Evolutionary conservation across 2,888 invertebrate genomes (phyloP).

Genomic region (Drosophila pseudotalamancana): DNA sequence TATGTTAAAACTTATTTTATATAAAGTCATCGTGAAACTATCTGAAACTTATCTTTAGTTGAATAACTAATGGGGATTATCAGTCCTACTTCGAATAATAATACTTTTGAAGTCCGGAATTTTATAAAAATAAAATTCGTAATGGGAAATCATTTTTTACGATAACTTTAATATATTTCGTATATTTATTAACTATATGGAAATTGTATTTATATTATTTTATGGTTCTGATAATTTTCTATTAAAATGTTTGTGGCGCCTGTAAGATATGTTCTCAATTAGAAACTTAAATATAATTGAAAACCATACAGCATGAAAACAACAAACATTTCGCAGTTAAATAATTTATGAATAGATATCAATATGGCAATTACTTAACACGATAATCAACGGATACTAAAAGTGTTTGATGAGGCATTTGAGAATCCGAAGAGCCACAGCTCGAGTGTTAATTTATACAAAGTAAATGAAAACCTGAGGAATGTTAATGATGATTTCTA

Average conservation of each 20-base stretch:
- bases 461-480: slow-evolving; percentile 6
- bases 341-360: slow-evolving; percentile 6
- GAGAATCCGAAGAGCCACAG: background rate
- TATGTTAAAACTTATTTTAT: slow-evolving; percentile 20
- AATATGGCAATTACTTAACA: slow-evolving; percentile 4
- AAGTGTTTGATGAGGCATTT: slow-evolving; percentile 14
- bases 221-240: too few species aligned
- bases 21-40: slow-evolving; percentile 2
- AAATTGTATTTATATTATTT: too few species aligned
- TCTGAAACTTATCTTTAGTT: background rate
- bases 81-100: background rate
- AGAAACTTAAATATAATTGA: background rate
- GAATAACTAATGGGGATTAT: background rate
- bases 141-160: too few species aligned
- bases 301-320: background rate
- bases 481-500: slow-evolving; percentile 9
- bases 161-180: too few species aligned
- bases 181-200: too few species aligned
- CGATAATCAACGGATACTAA: slow-evolving; percentile 1
- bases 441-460: slow-evolving; percentile 22
- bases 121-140: too few species aligned
- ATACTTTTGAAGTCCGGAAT: too few species aligned
- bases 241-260: too few species aligned
- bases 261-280: too few species aligned
- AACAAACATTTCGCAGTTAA: background rate